Evolutionary conservation across 2,113 vertebrate species (phyloP), one percentile per base, ranked within the genome.

Genomic region (Oceanodroma tethys): DNA sequence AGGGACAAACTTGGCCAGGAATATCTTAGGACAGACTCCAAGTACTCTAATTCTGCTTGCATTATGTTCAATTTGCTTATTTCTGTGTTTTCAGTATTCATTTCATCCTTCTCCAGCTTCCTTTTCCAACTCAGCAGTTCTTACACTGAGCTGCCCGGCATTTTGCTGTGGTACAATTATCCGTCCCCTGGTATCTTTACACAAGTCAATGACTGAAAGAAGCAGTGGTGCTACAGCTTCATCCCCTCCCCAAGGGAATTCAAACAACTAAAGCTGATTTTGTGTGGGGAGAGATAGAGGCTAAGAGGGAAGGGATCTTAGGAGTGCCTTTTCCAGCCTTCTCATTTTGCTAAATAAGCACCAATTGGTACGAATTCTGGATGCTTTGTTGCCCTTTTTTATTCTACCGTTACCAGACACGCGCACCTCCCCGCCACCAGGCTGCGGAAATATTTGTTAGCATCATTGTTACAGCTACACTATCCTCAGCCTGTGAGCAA

Each of bases 41-140:
- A 97, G 62, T 66, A 73, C 74, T 85, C 58, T 94, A 93, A 95
- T 95, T 89, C 81, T 76, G 70, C 71, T 81, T 87, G 70, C 87
- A 91, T 88, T 97, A 76, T 76, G 50, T 79, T 85, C 84, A 87
- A 86, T 91, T 97, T 93, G 90, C 84, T 90, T 88, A 95, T 96
- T 93, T 80, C 66, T 91, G 29, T 80, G 74, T 76, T 93, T 91
- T 93, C 81, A 68, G 86, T 58, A 86, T 94, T 93, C 89, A 95
- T 96, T 97, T 97, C 78, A 95, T 95, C 91, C 42, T 90, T 66
- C 53, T 96, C 89, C 94, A 95, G 78, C 76, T 91, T 53, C 86
- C 89, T 97, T 95, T 91, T 85, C 93, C 89, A 91, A 81, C 76
- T 93, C 96, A 90, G 89, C 96, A 93, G 87, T 95, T 95, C 81